phyloP scores from a whole-genome alignment of 2,797 vertebrate genomes.

The Schizopygopsis malacanthus region DNA sequence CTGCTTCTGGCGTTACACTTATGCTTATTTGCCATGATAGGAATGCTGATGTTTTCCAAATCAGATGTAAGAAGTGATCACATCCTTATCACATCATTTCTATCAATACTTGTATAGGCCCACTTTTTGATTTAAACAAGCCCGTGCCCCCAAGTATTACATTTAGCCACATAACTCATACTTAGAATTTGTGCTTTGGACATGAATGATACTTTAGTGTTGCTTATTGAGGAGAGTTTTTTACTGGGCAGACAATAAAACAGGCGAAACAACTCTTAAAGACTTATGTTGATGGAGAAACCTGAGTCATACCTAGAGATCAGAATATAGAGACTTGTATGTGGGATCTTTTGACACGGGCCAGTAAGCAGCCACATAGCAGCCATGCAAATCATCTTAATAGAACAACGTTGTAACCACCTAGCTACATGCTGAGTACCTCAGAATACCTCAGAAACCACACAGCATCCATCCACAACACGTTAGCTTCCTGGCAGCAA shows the following conservation, averaged over 20 bases:
- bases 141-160: background rate
- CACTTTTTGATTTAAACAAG: background rate
- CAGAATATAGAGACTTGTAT: background rate
- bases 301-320: background rate
- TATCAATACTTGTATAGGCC: background rate
- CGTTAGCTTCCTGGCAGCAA: background rate
- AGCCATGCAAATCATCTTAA: background rate
- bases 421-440: background rate
- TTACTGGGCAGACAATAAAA: background rate
- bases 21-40: slow-evolving; percentile 92
- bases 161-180: background rate
- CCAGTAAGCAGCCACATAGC: background rate
- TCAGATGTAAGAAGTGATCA: slow-evolving; percentile 78
- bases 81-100: background rate
- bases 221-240: background rate
- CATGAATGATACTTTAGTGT: background rate
- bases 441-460: background rate
- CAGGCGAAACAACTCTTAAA: background rate
- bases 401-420: background rate
- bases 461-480: background rate
- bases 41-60: slow-evolving; percentile 91
- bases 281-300: background rate
- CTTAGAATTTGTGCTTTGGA: background rate
- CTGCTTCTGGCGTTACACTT: slow-evolving; percentile 89
- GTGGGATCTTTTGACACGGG: background rate